Base-by-base conservation (phyloP, 2,888 invertebrate species). In the Ryuthela nishihirai region DNA sequence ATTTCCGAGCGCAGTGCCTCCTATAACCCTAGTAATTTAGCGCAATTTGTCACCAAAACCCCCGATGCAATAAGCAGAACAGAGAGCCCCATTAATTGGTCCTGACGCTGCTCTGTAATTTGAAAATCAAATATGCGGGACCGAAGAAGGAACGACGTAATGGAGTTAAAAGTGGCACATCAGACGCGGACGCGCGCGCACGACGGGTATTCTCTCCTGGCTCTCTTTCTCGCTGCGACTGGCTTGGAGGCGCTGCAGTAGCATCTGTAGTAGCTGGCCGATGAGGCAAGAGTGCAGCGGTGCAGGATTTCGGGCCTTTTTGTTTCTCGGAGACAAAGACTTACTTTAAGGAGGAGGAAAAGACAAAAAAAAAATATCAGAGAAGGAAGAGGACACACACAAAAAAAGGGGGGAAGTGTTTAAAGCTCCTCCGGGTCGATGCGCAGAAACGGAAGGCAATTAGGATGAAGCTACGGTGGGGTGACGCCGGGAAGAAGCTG, bases 1-100 rank as follows among this genome's bases (percentile, higher is more conserved):
- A 38, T 38, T 38, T 18, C 38, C 4, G 18, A 38, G 38, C 15
- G n/a, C 53, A 50, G 44, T 43, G 55, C 55, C 44, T 52, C 29
- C 49, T 43, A 50, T 61, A 61, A 61, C 55, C 61, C 61, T 52
- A 55, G 61, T 61, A 61, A 61, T 61, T 61, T 61, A 47, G 49
- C 61, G 61, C 61, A 61, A 61, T 61, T 55, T 61, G 61, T 61
- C 61, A 55, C 61, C 47, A 55, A 61, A 61, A 50, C 61, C 61
- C 61, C 53, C 53, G 24, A 34, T 40, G 47, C 32, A 39, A 46
- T 52, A 52, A 52, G 58, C 58, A 52, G 58, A 58, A 58, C 58
- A 58, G 46, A 46, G 29, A 44, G 48, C 43, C 46, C 47, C 60
- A 60, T 54, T 60, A 60, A 60, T 60, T 60, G 60, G 60, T 42